Base-by-base conservation (phyloP, 2,888 invertebrate species). In the Gnatocerus cornutus region DNA sequence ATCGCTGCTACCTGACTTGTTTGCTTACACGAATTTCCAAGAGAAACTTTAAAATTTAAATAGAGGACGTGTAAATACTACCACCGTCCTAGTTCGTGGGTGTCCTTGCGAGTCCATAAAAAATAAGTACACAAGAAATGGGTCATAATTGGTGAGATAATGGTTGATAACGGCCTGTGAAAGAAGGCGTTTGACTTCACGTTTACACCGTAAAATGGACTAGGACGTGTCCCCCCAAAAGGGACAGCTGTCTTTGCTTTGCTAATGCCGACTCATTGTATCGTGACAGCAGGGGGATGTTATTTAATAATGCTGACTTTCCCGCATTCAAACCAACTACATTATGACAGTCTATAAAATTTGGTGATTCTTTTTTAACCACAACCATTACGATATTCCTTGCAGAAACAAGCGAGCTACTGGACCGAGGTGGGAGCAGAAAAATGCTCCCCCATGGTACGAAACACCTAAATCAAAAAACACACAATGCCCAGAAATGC, bases 1-100 rank as follows among this genome's bases (percentile, higher is more conserved):
- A 68, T 68, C 69, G 66, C 52, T 53, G 74, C 77, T 77, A 77
- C 77, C 75, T 77, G 74, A 67, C 72, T 71, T 76, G 71, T 76
- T 76, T 76, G 70, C 68, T 72, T 53, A 71, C 69, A 63, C 65
- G 53, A 61, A 66, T 62, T 62, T 71, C 56, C 63, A 64, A 69
- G 50, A 58, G 66, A 59, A 67, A 67, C 52, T 67, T 59, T 59
- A 37, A 52, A 58, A 67, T 58, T 67, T 67, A 67, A 67, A 67
- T 67, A 59, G 56, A 50, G 10, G 16, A n/a, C 41, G 65, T 52
- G 65, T 65, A 65, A 65, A 65, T 53, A 65, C 13, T 39, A 12
- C 50, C 55, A 45, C 46, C 41, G 13, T 41, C 39, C 45, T 33
- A 39, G 45, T 45, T 59, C 53, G 61, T 66, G 70, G 66, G 70